Evolutionary conservation across 2,888 invertebrate genomes (phyloP).

Genomic region (Drosophila villosipedis): DNA sequence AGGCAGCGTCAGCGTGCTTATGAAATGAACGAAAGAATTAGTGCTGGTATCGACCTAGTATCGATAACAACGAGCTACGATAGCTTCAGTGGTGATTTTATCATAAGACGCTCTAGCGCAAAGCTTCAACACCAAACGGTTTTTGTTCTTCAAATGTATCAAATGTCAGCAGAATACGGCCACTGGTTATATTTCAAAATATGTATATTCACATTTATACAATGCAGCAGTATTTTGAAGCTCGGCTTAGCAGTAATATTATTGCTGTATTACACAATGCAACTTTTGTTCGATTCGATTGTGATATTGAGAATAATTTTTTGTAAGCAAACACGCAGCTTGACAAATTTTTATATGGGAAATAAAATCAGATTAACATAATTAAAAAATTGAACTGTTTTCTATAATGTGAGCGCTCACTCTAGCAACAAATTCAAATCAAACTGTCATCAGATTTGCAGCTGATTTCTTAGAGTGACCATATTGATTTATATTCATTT

Average conservation of each 20-base stretch:
- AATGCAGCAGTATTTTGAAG: background rate
- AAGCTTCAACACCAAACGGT: background rate
- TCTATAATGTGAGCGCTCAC: background rate
- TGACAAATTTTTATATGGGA: background rate
- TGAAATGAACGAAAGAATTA: constrained; percentile 40
- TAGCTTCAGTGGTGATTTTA: constrained; percentile 3
- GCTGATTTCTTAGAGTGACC: constrained; percentile 13
- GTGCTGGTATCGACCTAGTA: constrained; percentile 16
- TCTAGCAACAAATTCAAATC: background rate
- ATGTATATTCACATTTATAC: background rate
- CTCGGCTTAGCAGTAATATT: background rate
- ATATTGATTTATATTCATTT: background rate
- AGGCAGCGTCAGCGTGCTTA: constrained; percentile 47
- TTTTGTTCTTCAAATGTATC: background rate
- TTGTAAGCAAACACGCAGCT: background rate
- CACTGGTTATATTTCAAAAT: background rate
- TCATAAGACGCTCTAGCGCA: background rate
- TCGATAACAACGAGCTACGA: constrained; percentile 9
- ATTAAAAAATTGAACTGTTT: background rate
- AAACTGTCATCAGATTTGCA: background rate
- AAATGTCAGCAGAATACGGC: no score
- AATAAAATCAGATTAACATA: background rate
- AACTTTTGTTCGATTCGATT: background rate
- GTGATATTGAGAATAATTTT: background rate
- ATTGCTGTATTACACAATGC: background rate